A percentile compares a stretch with the other conserved stretches of the same genome.
Conservation (phyloP, 2,113 vertebrate genomes). For the Corythaeola cristata region DNA sequence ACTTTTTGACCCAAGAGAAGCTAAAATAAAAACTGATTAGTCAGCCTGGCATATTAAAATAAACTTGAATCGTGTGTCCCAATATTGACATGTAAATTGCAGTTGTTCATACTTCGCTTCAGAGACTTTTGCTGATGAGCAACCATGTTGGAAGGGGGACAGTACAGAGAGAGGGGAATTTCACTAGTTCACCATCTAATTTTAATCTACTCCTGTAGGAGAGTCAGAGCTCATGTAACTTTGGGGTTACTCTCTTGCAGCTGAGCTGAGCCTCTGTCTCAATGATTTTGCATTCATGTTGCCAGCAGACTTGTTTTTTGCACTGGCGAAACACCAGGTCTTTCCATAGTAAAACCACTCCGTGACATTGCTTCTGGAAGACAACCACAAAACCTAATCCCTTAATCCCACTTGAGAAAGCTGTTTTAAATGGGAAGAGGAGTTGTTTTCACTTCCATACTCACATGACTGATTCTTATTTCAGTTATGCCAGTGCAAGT, state of each 20-base stretch:
- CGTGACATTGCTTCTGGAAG: slow-evolving; percentile 64
- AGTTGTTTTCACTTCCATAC: slow-evolving; percentile 44
- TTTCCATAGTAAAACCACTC: slow-evolving; percentile 21
- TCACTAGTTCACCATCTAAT: neutral
- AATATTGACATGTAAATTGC: neutral
- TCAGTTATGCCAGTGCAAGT: slow-evolving; percentile 30
- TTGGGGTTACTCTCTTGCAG: neutral
- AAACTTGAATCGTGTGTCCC: neutral
- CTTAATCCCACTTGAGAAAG: slow-evolving; percentile 68
- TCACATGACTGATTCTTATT: slow-evolving; percentile 49
- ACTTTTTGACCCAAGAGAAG: neutral
- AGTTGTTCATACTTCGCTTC: neutral
- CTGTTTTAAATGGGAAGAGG: slow-evolving; percentile 60
- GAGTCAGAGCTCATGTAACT: neutral
- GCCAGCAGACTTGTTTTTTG: slow-evolving; percentile 42
- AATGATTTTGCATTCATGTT: slow-evolving; percentile 5
- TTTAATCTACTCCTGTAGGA: neutral
- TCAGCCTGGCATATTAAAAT: neutral
- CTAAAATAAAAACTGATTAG: neutral
- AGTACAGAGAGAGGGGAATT: neutral
- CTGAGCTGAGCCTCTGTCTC: slow-evolving; percentile 8
- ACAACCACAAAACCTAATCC: slow-evolving; percentile 66
- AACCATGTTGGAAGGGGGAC: neutral
- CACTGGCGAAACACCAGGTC: slow-evolving; percentile 36
- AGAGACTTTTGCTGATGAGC: neutral